phyloP scores from a whole-genome alignment of 2,113 vertebrate species.

The Mionectes macconnelli region DNA sequence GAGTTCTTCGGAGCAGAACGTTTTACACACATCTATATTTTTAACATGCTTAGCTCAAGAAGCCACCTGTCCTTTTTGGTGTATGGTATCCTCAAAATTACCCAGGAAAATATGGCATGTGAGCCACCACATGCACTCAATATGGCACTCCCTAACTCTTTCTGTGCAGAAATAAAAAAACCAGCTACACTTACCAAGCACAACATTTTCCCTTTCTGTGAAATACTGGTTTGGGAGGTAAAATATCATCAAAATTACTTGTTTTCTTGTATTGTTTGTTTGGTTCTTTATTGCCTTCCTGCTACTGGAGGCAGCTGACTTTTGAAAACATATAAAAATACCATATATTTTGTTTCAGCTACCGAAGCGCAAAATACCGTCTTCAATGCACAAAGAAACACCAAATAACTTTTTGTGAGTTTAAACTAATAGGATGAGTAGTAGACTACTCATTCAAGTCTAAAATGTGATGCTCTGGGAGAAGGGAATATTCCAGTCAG shows the following conservation, averaged over 20 bases:
- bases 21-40: background rate
- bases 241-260: background rate
- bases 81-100: background rate
- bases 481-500: background rate
- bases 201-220: background rate
- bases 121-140: background rate
- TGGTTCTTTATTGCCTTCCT: background rate
- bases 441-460: background rate
- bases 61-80: background rate
- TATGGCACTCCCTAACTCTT: background rate
- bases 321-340: background rate
- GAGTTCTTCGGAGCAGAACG: background rate
- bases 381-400: background rate
- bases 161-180: background rate
- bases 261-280: background rate
- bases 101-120: rapidly evolving
- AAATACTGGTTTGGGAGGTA: background rate
- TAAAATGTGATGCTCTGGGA: background rate
- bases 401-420: background rate
- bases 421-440: background rate
- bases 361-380: background rate
- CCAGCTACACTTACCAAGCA: background rate
- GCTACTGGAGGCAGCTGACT: background rate
- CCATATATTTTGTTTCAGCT: background rate
- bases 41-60: background rate